Evolutionary conservation across 2,797 vertebrate genomes (phyloP).

Genomic region (Sorex maritimensis): DNA sequence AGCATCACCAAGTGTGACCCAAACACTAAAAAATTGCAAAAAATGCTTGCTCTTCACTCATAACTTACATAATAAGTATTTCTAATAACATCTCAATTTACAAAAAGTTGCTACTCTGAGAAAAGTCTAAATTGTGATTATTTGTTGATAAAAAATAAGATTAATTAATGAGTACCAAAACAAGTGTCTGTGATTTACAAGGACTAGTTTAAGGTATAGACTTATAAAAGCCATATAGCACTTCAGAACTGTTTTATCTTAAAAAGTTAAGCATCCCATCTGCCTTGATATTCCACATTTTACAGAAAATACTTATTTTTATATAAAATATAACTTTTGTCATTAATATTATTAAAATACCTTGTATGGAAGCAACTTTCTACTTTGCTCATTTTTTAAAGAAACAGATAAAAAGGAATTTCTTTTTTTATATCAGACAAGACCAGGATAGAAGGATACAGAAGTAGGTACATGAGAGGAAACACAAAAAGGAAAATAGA

Average conservation of each 20-base stretch:
- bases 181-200: background rate
- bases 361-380: background rate
- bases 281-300: constrained; percentile 19
- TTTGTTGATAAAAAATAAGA: background rate
- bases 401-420: constrained; percentile 25
- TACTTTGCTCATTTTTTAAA: constrained; percentile 47
- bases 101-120: constrained; percentile 28
- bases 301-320: constrained; percentile 48
- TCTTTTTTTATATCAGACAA: constrained; percentile 10
- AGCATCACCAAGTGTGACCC: too few relatives aligned
- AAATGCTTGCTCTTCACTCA: background rate
- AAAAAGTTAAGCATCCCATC: background rate
- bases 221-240: background rate
- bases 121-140: constrained; percentile 15
- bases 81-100: background rate
- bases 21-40: background rate
- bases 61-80: constrained; percentile 27
- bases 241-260: background rate
- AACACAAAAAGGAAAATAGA: background rate
- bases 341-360: background rate
- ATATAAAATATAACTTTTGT: background rate
- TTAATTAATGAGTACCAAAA: background rate
- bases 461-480: constrained; percentile 4
- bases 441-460: background rate
- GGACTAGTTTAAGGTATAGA: background rate